These are phyloP conservation scores for Drosophila phalerata DNA, from an alignment of 2,888 invertebrate genomes.

Conservation along the genomic window DNA sequence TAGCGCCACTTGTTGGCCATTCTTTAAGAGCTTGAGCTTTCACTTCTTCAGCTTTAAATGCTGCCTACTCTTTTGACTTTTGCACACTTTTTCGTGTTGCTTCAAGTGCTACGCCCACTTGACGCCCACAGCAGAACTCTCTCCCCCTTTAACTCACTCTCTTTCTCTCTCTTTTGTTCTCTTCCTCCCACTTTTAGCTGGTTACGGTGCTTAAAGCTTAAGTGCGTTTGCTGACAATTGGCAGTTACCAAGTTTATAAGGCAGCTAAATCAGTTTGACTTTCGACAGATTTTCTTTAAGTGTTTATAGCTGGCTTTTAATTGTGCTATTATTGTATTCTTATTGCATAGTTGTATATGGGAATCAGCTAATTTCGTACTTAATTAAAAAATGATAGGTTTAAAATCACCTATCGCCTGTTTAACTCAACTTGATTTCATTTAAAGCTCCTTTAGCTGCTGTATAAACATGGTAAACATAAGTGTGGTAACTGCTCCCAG, in stretches of 20 bases:
- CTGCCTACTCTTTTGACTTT: constrained; percentile 39
- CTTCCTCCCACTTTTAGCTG: constrained; percentile 3
- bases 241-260: constrained; percentile 3
- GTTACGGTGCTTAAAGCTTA: constrained; percentile 45
- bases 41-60: constrained; percentile 65
- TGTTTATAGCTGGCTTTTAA: not conserved
- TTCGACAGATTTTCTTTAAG: not conserved
- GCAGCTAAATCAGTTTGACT: not conserved
- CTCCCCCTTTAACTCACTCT: constrained; percentile 11
- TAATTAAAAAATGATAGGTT: not conserved
- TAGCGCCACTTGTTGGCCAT: constrained; percentile 63
- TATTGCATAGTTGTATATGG: too few relatives aligned
- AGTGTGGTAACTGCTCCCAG: too few relatives aligned
- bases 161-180: not conserved
- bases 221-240: constrained; percentile 53
- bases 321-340: not conserved
- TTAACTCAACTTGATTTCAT: not conserved
- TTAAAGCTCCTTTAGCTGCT: not conserved
- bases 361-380: not conserved
- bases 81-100: constrained; percentile 34
- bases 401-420: not conserved
- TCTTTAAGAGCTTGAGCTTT: constrained; percentile 60
- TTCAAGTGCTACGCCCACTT: constrained; percentile 41
- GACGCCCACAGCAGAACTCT: constrained; percentile 23
- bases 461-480: not conserved